Conservation (phyloP, 2,888 invertebrate genomes). For the Heteromyza rotundicornis region DNA sequence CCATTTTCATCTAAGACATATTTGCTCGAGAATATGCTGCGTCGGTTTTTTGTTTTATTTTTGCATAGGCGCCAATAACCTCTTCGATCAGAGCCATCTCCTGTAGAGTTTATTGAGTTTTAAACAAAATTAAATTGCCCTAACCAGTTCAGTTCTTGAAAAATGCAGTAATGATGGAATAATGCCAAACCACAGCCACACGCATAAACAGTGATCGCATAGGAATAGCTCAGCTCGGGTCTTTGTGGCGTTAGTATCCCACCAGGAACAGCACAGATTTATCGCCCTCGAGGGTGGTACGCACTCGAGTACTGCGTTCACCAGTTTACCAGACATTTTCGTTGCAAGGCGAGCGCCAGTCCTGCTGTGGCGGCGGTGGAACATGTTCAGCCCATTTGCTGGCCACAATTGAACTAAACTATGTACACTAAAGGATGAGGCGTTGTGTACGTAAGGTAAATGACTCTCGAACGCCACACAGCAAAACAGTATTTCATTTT, state of each 20-base stretch:
- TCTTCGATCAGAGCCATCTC: slow-evolving; percentile 30
- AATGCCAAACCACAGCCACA: slow-evolving; percentile 14
- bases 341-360: slow-evolving; percentile 29
- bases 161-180: slow-evolving; percentile 23
- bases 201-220: not conserved
- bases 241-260: slow-evolving; percentile 34
- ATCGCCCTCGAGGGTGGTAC: slow-evolving; percentile 56
- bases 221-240: not conserved
- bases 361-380: slow-evolving; percentile 27
- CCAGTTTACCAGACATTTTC: not conserved
- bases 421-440: not conserved
- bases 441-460: not conserved
- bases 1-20: no score
- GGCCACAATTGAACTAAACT: not conserved
- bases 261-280: slow-evolving; percentile 53
- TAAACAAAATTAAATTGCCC: slow-evolving; percentile 30
- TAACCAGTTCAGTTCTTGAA: slow-evolving; percentile 23
- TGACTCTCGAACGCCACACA: not conserved
- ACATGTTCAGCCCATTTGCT: not conserved
- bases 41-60: no score
- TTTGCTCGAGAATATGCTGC: no score
- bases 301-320: not conserved
- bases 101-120: slow-evolving; percentile 32
- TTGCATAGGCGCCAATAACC: slow-evolving; percentile 35
- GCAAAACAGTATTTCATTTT: no score